Base-by-base conservation (phyloP, 2,797 vertebrate species). In the Siniperca undulata region DNA sequence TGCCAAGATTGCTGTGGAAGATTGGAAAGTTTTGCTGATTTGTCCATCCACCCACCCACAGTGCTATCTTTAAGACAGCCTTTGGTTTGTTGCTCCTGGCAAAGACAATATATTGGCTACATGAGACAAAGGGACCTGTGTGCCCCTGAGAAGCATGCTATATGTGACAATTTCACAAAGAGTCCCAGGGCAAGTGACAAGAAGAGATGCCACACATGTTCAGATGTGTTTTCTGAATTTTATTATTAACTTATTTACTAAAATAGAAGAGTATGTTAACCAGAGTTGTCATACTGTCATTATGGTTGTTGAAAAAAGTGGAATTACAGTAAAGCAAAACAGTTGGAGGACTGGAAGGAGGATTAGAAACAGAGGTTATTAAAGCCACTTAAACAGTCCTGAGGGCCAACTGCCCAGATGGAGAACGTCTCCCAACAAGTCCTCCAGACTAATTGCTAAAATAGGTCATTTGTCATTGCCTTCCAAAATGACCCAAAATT, bases 401-500 rank as follows among this genome's bases (percentile, higher is more conserved):
- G 24, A 36, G 34, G 81, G 78, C 78, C 73, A 60, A 48, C 53
- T 77, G 73, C n/a, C 74, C 65, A 74, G 83, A 87, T 86, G 83
- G 78, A 87, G 64, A 80, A 68, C 7, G 2, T 81, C 56, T 71
- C 50, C n/a, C 19, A 75, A 68, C 46, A 75, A 81, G 27, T 74
- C 66, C 56, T 56, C 56, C 70, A 78, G 52, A 78, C 30, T 68
- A 42, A 82, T 59, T 76, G 42, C 42, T 75, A 48, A 84, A 80
- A 78, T 77, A 73, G 80, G 44, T 77, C 61, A 72, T 70, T 80
- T 81, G 56, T 74, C 62, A 69, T 59, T 66, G 73, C 36, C 75
- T 56, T 72, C 70, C 12, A 71, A 56, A 56, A 80, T 68, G 12
- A 67, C 56, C 16, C 65, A 59, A 60, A 77, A 68, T 40, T 24